phyloP scores from a whole-genome alignment of 2,888 invertebrate genomes.

The Mystacides longicornis region DNA sequence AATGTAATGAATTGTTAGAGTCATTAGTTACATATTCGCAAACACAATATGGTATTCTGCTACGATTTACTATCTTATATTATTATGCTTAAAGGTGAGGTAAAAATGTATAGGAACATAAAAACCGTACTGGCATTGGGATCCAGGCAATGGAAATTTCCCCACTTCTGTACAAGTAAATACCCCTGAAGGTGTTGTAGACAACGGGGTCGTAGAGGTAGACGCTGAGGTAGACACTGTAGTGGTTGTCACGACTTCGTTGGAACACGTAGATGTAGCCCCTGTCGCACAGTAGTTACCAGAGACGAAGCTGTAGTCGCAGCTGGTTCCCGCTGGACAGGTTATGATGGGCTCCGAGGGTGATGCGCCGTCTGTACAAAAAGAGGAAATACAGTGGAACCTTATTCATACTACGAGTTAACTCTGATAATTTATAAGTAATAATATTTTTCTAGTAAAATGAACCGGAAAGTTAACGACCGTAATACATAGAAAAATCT shows the following conservation, averaged over 20 bases:
- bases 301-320: not conserved
- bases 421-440: too few species aligned
- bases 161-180: not conserved
- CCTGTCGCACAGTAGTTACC: not conserved
- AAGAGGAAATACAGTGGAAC: not conserved
- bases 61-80: too few species aligned
- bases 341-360: not conserved
- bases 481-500: too few species aligned
- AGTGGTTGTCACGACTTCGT: not conserved
- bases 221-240: not conserved
- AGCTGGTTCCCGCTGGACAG: not conserved
- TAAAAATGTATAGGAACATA: too few species aligned
- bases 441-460: too few species aligned
- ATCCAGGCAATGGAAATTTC: not conserved
- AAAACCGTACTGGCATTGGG: not conserved
- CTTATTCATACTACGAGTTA: too few species aligned
- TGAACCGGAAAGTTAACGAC: too few species aligned
- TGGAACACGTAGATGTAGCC: not conserved
- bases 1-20: too few species aligned
- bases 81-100: too few species aligned
- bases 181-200: not conserved
- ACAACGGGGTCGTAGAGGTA: not conserved
- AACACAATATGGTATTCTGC: too few species aligned
- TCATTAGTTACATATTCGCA: too few species aligned
- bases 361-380: not conserved